Evolutionary conservation across 1,140 invertebrate genomes (phyloP).

Genomic region (Euwallacea similis): DNA sequence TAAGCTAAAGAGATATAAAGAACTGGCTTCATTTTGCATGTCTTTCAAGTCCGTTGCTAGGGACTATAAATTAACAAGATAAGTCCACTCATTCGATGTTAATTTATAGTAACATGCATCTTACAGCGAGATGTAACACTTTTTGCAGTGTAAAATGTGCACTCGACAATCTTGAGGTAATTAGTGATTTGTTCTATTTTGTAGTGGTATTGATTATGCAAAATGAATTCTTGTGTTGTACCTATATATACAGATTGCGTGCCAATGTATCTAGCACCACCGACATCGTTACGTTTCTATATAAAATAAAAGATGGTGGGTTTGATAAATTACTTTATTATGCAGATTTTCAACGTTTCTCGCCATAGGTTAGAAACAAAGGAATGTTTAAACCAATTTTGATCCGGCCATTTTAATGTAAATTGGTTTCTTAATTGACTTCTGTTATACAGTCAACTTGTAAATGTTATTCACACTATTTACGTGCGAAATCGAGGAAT

Average conservation of each 20-base stretch:
- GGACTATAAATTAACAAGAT: too few species aligned
- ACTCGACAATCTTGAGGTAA: not conserved
- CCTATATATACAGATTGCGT: not conserved
- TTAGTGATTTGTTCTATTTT: not conserved
- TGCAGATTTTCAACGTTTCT: constrained; percentile 30
- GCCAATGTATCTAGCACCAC: constrained; percentile 13
- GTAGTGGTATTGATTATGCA: constrained; percentile 13
- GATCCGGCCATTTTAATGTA: constrained; percentile 30
- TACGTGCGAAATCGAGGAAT: constrained; percentile 31
- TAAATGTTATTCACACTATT: constrained; percentile 30
- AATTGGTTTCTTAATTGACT: constrained; percentile 34
- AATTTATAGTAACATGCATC: not conserved
- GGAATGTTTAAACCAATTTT: constrained; percentile 32
- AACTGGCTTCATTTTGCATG: too few species aligned
- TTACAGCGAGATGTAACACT: not conserved
- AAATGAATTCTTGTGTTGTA: constrained; percentile 9
- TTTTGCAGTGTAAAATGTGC: not conserved
- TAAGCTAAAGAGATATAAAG: too few species aligned
- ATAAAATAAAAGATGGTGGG: constrained; percentile 25
- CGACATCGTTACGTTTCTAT: constrained; percentile 6
- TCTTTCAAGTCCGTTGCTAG: too few species aligned
- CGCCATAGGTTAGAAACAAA: constrained; percentile 32
- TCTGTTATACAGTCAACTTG: constrained; percentile 26
- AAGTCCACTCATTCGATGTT: too few species aligned
- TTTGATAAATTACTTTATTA: constrained; percentile 35